Base-by-base conservation (phyloP, 2,113 vertebrate genomes). In the Carassius carassius region DNA sequence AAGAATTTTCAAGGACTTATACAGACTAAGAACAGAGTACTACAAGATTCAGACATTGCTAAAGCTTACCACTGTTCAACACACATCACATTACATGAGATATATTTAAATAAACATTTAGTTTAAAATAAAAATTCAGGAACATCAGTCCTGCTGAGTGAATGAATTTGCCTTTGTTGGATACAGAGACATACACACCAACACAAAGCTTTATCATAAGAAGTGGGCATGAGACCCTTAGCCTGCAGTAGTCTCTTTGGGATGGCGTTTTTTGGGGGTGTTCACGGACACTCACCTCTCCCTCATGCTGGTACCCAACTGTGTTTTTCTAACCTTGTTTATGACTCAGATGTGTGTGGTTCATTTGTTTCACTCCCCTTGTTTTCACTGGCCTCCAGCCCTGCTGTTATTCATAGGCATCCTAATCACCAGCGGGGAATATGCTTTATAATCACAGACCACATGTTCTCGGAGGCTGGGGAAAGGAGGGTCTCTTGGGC, bases 241-340 rank as follows among this genome's bases (percentile, higher is more conserved):
- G 23, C 62, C 60, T 32, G 8, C 76, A 44, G 4, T 63, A 23
- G 9, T n/a, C 56, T 78, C 56, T 37, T 78, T 62, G 58, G n/a
- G 58, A 25, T 25, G 58, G n/a, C 9, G 13, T 80, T 58, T 77
- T 81, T 41, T 35, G 35, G 62, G 62, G 78, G 78, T 23, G 60
- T 65, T 81, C 79, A 51, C 10, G 63, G 63, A 81, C 62, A 32
- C 41, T 81, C 44, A 65, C 84, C 72, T 73, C 21, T 41, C 86
- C 70, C 84, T 74, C 49, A 51, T 47, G 49, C 82, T 86, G 86
- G 83, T 82, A 76, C 91, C n/a, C 0, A 85, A 92, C 89, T 86
- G 88, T 93, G 92, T 91, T 94, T 93, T 92, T 92, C 87, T 93
- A 93, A 94, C 92, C 93, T 90, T 93, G 94, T 94, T 94, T 93